Evolutionary conservation across 2,888 invertebrate species (phyloP), one percentile per base, ranked within the genome.

Genomic region (Melinaea menophilus): DNA sequence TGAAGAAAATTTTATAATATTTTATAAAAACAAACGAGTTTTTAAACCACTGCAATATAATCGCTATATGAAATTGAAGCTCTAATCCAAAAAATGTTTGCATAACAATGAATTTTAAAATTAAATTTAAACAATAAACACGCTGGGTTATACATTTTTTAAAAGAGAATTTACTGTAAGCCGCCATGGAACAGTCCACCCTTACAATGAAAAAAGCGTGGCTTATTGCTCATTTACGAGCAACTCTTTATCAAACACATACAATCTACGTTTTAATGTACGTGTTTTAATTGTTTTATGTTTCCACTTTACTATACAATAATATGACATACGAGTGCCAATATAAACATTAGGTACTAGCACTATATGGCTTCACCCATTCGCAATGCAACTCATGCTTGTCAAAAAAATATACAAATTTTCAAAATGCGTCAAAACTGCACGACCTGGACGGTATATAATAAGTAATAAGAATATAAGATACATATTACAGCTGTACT

Each of bases 71-170:
- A 51, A 51, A 31, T 9, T 51, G 7, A 2, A 51, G 4, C 7
- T 51, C 5, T 2, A 22, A 22, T 22, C 3, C 31, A 51, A 51
- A 51, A 11, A 22, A n/a, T 51, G 41, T 41, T 41, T 9, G 31
- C 51, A 51, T 9, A 31, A 51, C 51, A 51, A 51, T 51, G 77
- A 74, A 72, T 75, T 66, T 73, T 68, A 79, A 5, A 81, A 82
- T 85, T 81, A 81, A 75, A 74, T 74, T 76, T 79, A 83, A 80
- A 81, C 76, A 76, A 79, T 81, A 83, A 82, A 82, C 72, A 69
- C 71, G 74, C 65, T 66, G 73, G 73, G 75, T 76, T 74, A 75
- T 73, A 73, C 64, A 72, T 62, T 80, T 81, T 82, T 82, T 79
- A 79, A 78, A 78, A 75, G 75, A n/a, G 71, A 76, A 79, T 81